phyloP scores from a whole-genome alignment of 2,797 vertebrate species.

The Tadarida brasiliensis region DNA sequence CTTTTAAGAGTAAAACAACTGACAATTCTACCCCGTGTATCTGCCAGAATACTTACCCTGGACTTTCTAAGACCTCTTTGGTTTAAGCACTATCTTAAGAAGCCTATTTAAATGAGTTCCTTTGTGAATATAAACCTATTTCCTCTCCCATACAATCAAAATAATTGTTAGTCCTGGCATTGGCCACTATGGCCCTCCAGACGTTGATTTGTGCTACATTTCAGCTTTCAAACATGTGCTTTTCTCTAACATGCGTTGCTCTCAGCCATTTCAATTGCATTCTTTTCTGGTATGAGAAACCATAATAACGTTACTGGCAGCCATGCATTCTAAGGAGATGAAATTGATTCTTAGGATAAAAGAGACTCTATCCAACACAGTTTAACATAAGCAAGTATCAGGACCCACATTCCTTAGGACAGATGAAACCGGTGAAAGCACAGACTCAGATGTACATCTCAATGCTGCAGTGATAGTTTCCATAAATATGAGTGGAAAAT shows the following conservation, averaged over 20 bases:
- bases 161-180: not conserved
- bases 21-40: not conserved
- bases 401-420: not conserved
- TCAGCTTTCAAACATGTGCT: constrained; percentile 27
- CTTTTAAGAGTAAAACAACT: constrained; percentile 3
- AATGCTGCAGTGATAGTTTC: constrained; percentile 52
- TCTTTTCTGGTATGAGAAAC: constrained; percentile 48
- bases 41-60: not conserved
- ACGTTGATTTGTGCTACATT: constrained; percentile 38
- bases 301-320: constrained; percentile 11
- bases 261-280: constrained; percentile 47
- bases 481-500: constrained; percentile 48
- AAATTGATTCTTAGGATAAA: constrained; percentile 64
- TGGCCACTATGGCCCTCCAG: not conserved
- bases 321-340: constrained; percentile 42
- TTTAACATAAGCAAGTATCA: constrained; percentile 41
- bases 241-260: constrained; percentile 34
- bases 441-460: not conserved
- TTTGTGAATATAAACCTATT: constrained; percentile 48
- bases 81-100: not conserved
- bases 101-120: constrained; percentile 52
- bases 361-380: not conserved
- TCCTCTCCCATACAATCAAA: constrained; percentile 9
- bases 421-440: constrained; percentile 62
- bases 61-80: constrained; percentile 41